Base-by-base conservation (phyloP, 2,797 vertebrate species). In the Catamblyrhynchus diadema region DNA sequence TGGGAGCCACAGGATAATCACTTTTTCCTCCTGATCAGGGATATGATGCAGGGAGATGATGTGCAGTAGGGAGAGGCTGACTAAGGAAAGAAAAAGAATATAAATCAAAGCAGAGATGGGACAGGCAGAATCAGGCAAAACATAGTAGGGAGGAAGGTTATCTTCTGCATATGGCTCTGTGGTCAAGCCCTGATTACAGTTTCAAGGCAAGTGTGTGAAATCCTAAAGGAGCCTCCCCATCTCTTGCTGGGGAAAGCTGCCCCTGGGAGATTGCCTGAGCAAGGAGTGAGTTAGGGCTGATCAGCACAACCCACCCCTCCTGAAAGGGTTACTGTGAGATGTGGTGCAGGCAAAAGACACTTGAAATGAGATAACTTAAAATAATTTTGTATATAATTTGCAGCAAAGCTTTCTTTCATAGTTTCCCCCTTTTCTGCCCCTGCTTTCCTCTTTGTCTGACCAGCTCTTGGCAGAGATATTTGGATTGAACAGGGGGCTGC, bases 381-480 rank as follows among this genome's bases (percentile, higher is more conserved):
- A 78, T 28, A 0, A 50, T 69, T 75, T 86, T 86, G 27, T 54
- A 69, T 64, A 20, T 53, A 56, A 42, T 62, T 85, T 66, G 35
- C 69, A 79, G 54, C 47, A 67, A 95, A 81, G 17, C n/a, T 93
- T 74, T 72, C 45, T 56, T 88, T 41, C 45, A 44, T 50, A 2
- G 5, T 79, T 59, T 85, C 51, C 57, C 6, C 45, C n/a, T 71
- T 88, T 69, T 53, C 82, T 33, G 8, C 23, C 53, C n/a, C 6
- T 2, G 14, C 53, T 62, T 64, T 69, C 56, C 41, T 50, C 4
- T 75, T 69, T 86, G 19, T 91, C 41, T 83, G 61, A 74, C 39
- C 69, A 90, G 77, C 92, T 87, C 65, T 84, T 88, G 88, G 94
- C 80, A 91, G 47, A 74, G 92, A 67, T 50, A 48, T 22, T 54